Conservation (phyloP, 2,113 vertebrate genomes). For the Boulengeromyrus knoepffleri region DNA sequence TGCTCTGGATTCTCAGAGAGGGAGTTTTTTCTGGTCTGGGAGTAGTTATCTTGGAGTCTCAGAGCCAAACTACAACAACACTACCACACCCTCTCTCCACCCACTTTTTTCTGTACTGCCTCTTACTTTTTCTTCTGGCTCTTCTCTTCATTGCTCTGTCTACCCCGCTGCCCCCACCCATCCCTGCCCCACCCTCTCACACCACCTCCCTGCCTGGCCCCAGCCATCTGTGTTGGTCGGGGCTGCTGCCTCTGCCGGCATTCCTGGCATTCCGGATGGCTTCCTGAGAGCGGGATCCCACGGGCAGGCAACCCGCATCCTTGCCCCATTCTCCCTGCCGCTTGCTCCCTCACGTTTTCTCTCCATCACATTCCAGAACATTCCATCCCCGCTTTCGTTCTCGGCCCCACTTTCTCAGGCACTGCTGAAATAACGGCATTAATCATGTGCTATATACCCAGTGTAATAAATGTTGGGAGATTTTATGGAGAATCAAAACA, state of each 20-base stretch:
- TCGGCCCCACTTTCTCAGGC: neutral
- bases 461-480: neutral
- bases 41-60: neutral
- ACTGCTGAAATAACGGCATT: neutral
- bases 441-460: neutral
- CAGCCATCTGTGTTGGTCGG: constrained; percentile 40
- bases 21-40: neutral
- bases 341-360: constrained; percentile 19
- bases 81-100: neutral
- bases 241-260: constrained; percentile 53
- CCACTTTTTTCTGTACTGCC: neutral
- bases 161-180: neutral
- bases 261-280: constrained; percentile 57
- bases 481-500: neutral
- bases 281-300: constrained; percentile 54
- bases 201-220: constrained; percentile 31
- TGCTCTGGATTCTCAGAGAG: neutral
- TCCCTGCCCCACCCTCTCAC: neutral
- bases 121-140: neutral
- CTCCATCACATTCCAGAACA: constrained; percentile 9
- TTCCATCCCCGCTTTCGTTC: neutral
- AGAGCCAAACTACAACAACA: neutral
- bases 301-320: constrained; percentile 38
- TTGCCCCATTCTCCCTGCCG: neutral
- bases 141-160: neutral